Base-by-base conservation (phyloP, 37 sponge, comb jelly and placozoan species). In the Aphrocallistes beatrix region DNA sequence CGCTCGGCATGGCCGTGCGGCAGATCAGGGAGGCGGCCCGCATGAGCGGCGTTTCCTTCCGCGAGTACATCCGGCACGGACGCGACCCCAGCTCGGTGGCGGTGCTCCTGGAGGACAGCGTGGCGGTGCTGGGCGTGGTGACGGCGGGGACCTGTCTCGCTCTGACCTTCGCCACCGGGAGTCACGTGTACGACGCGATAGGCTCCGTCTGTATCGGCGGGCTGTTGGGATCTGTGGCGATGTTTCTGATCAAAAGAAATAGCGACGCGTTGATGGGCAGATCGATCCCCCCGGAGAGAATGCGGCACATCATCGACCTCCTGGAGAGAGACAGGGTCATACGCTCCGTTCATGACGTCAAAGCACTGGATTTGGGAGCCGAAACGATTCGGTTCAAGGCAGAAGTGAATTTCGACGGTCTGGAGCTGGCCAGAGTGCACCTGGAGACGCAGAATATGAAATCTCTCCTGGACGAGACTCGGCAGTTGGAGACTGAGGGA, bases 81-180 rank as follows among this genome's bases (percentile, higher is more conserved):
- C 51, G 94, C 37, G 99, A 98, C 83, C 99, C 99, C 3, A 86
- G 92, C 84, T 93, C 96, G 36, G 96, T 98, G 50, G 94, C 99
- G 38, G 99, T 98, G 10, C 88, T 98, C 81, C 51, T 95, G 86
- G 99, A 98, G 85, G 99, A 98, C 88, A 94, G 96, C 87, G 96
- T 93, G n/a, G 96, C 99, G 25, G 89, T 93, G 51, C 51, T 85
- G 17, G 99, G 99, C 0, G 94, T 98, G 1, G 45, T 92, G 10
- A 36, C 95, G 23, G 96, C 96, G 0, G 90, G 91, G 1, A 38
- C 88, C 30, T 85, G 92, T 39, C 88, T 98, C 36, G 84, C 89
- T 16, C 85, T 98, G 82, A 84, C 93, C 36, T 90, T 90, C 50
- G 83, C 81, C 39, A 93, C 94, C 36, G 91, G 93, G 38, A 95